Base-by-base conservation (phyloP, 1,140 invertebrate species). In the Drosophila tropicalis region DNA sequence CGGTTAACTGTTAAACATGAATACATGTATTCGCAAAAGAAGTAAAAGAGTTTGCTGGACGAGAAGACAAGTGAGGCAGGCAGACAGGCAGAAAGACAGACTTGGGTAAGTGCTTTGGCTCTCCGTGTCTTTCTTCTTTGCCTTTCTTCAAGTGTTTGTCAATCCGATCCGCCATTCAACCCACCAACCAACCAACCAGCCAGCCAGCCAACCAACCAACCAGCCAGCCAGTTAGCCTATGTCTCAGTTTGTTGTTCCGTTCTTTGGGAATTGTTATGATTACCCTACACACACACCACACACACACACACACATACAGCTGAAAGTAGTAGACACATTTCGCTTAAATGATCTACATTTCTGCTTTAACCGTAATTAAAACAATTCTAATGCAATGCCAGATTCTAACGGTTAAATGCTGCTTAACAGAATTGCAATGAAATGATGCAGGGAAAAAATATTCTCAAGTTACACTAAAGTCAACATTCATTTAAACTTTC, bases 1-100 rank as follows among this genome's bases (percentile, higher is more conserved):
- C 25, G 39, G 63, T 39, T 65, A 65, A 65, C 63, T 65, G 63
- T 65, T 65, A 51, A 55, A 55, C 54, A 36, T 51, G 44, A 54
- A 58, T 36, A 55, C 63, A 34, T 55, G 54, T 56, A 65, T 54
- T 51, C 41, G 47, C 62, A 51, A 44, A 22, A 47, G 47, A 54
- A 47, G 29, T 29, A 64, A 54, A 64, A 64, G 39, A 62, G 22
- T 36, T 39, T 17, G 40, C 2, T 22, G 44, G 17, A 47, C 17
- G 10, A 22, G 44, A 10, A 5, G 44, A 44, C 41, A 44, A 47
- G 44, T 47, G 44, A 51, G 41, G n/a, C 29, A 29, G 44, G 44
- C 15, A 47, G 9, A 47, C 44, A 17, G 44, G 17, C 41, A 15
- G 55, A 17, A 22, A 58, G 56, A 57, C 55, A 56, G 22, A 58